Percentiles rank a stretch among this genome's conserved stretches.
These are phyloP conservation scores for Charaxes varanes DNA, from an alignment of 1,140 invertebrate genomes.

Conservation along the genomic window DNA sequence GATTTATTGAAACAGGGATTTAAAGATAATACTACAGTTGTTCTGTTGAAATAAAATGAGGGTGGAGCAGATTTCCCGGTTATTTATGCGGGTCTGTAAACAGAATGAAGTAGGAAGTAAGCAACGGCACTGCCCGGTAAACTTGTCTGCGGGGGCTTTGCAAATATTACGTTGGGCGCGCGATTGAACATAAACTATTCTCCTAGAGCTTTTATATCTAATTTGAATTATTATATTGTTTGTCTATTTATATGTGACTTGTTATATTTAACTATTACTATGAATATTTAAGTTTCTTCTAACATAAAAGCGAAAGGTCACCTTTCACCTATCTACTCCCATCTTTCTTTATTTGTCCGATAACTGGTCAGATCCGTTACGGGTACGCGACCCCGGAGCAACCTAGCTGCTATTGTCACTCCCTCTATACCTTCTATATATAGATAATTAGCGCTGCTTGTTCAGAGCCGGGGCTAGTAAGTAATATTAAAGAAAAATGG, in stretches of 20 bases:
- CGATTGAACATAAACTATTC: conserved; percentile 17
- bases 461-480: too few species aligned
- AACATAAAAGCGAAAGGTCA: too few species aligned
- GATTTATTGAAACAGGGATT: conserved; percentile 27
- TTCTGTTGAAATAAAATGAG: conserved; percentile 32
- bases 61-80: conserved; percentile 30
- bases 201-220: conserved; percentile 18
- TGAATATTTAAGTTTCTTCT: too few species aligned
- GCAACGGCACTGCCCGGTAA: conserved; percentile 29
- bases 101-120: conserved; percentile 50
- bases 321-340: too few species aligned
- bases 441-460: too few species aligned
- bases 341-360: too few species aligned
- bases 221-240: conserved; percentile 6
- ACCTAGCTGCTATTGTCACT: too few species aligned
- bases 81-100: conserved; percentile 63
- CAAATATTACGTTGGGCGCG: conserved; percentile 48
- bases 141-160: conserved; percentile 57
- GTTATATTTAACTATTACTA: too few species aligned
- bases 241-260: background rate
- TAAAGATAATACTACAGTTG: conserved; percentile 26
- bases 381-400: too few species aligned
- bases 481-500: too few species aligned
- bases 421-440: too few species aligned
- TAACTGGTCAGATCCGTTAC: too few species aligned